Evolutionary conservation across 2,888 invertebrate species (phyloP).

Genomic region (Nemapogon koenigi): DNA sequence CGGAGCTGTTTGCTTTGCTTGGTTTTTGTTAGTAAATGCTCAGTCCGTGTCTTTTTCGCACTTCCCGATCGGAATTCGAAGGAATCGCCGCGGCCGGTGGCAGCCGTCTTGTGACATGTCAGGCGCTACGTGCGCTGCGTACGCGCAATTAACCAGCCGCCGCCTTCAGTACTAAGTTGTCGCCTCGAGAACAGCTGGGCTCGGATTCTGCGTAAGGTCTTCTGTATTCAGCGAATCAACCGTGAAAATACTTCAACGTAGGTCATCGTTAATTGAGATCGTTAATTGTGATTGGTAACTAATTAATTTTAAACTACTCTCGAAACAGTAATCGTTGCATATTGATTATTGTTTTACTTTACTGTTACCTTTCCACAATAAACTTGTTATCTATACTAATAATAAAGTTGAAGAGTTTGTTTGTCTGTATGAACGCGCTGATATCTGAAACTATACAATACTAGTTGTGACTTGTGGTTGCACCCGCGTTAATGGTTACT

Average conservation of each 20-base stretch:
- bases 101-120: constrained; percentile 63
- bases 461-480: too few relatives aligned
- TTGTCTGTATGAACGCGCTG: too few relatives aligned
- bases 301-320: too few relatives aligned
- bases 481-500: too few relatives aligned
- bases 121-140: constrained; percentile 54
- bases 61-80: constrained; percentile 60
- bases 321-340: too few relatives aligned
- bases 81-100: constrained; percentile 61
- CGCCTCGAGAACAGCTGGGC: constrained; percentile 27
- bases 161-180: constrained; percentile 30
- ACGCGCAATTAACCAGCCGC: constrained; percentile 52
- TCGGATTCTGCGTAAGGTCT: constrained; percentile 34
- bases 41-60: constrained; percentile 63
- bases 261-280: constrained; percentile 34
- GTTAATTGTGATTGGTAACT: constrained; percentile 38
- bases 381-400: too few relatives aligned
- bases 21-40: constrained; percentile 4
- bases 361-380: too few relatives aligned
- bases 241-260: constrained; percentile 39
- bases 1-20: neutral
- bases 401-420: too few relatives aligned
- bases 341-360: too few relatives aligned
- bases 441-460: too few relatives aligned
- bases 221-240: constrained; percentile 48